Base-by-base conservation (phyloP, 2,797 vertebrate species). In the Micropoecilia bifurca region DNA sequence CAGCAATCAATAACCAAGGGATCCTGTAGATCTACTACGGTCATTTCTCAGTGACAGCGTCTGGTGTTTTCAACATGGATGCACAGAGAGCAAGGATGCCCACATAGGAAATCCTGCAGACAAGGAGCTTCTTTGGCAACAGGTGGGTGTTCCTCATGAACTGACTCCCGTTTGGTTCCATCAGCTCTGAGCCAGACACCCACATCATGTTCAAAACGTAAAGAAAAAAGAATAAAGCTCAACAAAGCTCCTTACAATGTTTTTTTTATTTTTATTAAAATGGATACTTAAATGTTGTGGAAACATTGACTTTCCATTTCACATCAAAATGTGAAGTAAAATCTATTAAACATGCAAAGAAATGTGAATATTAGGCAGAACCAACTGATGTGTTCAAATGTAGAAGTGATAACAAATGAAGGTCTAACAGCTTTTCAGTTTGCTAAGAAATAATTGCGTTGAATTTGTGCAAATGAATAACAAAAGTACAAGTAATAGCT, bases 111-210 rank as follows among this genome's bases (percentile, higher is more conserved):
- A 69, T 25, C 22, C 59, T 61, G 30, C 4, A 5, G 10, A 53
- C 5, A 18, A 20, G 43, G 43, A 71, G 50, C 39, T 30, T 53
- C 25, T 61, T 69, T 73, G 63, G 25, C 55, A 68, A 63, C 13
- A 48, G 43, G 13, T 68, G 5, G n/a, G n/a, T 59, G n/a, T 75
- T 57, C 59, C 43, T 46, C 57, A 57, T 47, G 74, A 45, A 46
- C 53, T 16, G 53, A 47, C 36, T 63, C 13, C 45, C 78, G 47
- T 72, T 78, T 80, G 36, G 71, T 46, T 50, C 61, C 43, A 50
- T 63, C 36, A 66, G 59, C 75, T 66, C 43, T 18, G 33, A 50
- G n/a, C 25, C 14, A 43, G 53, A 33, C 16, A 61, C 59, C 53
- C 53, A 25, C 25, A 25, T 25, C 22, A 10, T 53, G 50, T 53